phyloP scores from a whole-genome alignment of 1,140 invertebrate genomes.

The Mizuhopecten yessoensis region DNA sequence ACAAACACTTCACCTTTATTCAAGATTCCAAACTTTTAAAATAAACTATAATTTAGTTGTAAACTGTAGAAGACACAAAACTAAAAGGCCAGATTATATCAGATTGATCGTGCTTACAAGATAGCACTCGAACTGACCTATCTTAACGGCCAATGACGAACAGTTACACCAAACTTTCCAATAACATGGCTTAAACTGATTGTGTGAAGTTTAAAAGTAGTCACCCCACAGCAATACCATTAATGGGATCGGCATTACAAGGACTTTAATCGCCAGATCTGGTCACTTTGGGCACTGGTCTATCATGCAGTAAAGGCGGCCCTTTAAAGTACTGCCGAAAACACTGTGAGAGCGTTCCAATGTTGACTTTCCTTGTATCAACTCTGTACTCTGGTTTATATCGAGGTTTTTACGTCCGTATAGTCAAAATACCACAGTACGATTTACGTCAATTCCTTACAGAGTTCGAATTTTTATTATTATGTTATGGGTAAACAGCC shows the following conservation, averaged over 20 bases:
- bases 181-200: neutral
- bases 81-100: neutral
- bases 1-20: neutral
- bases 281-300: neutral
- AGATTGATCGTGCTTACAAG: neutral
- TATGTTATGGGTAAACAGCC: neutral
- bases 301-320: neutral
- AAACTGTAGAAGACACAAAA: neutral
- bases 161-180: neutral
- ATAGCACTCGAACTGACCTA: neutral
- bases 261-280: neutral
- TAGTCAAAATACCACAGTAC: neutral
- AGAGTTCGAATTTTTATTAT: neutral
- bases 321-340: neutral
- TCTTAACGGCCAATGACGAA: neutral
- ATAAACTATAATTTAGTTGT: neutral
- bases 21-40: slow-evolving; percentile 25
- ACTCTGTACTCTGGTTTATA: neutral
- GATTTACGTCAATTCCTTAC: neutral
- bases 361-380: neutral
- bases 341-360: neutral
- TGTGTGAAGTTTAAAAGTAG: neutral
- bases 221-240: neutral
- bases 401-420: neutral
- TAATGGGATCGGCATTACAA: slow-evolving; percentile 4